A percentile compares a stretch with the other conserved stretches of the same genome.
Conservation (phyloP, 2,113 vertebrate species). For the Lepidothrix coronata region DNA sequence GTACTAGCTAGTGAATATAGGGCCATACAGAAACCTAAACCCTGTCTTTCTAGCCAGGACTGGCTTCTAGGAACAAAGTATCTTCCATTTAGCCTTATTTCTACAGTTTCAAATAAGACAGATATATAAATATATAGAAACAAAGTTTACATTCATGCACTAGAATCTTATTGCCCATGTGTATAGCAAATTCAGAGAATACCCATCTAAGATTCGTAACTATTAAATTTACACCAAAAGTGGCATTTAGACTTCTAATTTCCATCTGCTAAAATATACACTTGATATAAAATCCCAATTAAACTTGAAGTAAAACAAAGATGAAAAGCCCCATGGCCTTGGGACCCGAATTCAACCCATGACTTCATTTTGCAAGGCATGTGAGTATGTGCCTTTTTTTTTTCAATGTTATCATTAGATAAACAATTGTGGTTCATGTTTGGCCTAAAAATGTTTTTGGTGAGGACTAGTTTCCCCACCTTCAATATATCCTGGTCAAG, state of each 20-base stretch:
- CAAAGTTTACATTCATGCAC: neutral
- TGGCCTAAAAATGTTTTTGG: neutral
- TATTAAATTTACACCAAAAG: neutral
- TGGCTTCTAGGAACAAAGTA: neutral
- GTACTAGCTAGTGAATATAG: neutral
- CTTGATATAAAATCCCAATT: neutral
- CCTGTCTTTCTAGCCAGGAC: neutral
- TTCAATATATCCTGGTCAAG: neutral
- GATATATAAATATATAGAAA: neutral
- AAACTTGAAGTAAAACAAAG: neutral
- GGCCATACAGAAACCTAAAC: neutral
- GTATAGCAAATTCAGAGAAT: neutral
- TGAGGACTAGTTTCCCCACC: neutral
- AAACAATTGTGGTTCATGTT: neutral
- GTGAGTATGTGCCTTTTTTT: neutral
- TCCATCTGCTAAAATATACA: neutral
- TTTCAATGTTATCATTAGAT: neutral
- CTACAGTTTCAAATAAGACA: neutral
- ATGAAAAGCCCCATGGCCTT: neutral
- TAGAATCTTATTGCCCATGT: neutral
- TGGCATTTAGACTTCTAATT: neutral
- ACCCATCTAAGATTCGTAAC: neutral
- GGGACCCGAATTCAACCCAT: neutral
- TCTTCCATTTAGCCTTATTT: neutral
- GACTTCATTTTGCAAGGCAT: neutral